Base-by-base conservation (phyloP, 2,113 vertebrate genomes). In the Candoia aspera region DNA sequence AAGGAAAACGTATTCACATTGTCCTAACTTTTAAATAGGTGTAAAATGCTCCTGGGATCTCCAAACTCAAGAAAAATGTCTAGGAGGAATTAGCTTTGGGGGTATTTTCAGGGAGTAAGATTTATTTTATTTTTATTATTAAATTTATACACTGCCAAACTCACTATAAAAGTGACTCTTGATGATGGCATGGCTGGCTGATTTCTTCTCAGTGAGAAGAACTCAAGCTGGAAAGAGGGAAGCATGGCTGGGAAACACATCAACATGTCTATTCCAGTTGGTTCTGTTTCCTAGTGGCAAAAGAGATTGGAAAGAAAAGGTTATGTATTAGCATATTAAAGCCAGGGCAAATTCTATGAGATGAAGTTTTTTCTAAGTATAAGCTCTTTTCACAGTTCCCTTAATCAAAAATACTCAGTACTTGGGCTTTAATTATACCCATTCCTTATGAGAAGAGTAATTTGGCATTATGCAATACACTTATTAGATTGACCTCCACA, bases 401-500 rank as follows among this genome's bases (percentile, higher is more conserved):
- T 93, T 95, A 93, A 96, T 94, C 58, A 90, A 92, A 92, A 93
- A 3, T 90, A 91, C 53, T 86, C 88, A 12, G 1, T 91, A 85
- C 92, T 91, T 90, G 9, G 68, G 29, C 90, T 91, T 91, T 94
- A 93, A 96, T 95, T 95, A 93, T 86, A 95, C 92, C 86, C 59
- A 88, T 59, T 96, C 94, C 95, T 86, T 91, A 87, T 83, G 90
- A 96, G 94, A 93, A 91, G 93, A 95, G 93, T 90, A 87, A 93
- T 95, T 94, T 94, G 89, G 85, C 95, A 95, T 86, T 85, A 85
- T 49, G 33, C 89, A 96, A 93, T 59, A 90, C 60, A 93, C 92
- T 91, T 91, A 92, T 94, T 62, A 94, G 83, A 93, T 90, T 94
- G 93, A 96, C 94, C 95, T 96, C 92, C 89, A 94, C 89, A 96